Conservation (phyloP, 2,113 vertebrate species). For the Cyanocitta stelleri region DNA sequence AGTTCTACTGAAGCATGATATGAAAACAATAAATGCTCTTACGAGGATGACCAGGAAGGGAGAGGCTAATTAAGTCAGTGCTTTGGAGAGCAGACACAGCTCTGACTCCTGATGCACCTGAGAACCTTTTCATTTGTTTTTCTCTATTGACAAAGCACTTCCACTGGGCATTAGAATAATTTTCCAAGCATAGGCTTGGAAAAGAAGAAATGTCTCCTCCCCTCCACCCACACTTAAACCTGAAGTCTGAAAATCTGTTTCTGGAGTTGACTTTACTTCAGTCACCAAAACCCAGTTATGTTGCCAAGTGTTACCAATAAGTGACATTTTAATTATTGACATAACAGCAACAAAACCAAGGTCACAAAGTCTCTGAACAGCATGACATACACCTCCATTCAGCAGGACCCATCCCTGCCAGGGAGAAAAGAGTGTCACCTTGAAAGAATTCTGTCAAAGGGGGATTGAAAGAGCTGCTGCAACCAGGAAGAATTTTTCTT, state of each 20-base stretch:
- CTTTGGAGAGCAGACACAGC: background rate
- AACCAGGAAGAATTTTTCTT: background rate
- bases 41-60: background rate
- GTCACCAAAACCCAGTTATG: background rate
- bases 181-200: background rate
- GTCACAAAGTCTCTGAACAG: background rate
- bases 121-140: background rate
- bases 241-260: background rate
- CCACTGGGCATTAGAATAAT: background rate
- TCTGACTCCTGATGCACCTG: background rate
- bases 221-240: background rate
- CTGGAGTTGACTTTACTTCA: background rate
- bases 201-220: background rate
- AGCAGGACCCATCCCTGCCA: background rate
- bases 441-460: background rate
- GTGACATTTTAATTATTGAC: conserved; percentile 1
- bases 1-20: background rate
- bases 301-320: background rate
- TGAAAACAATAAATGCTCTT: background rate
- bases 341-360: background rate
- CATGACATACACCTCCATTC: background rate
- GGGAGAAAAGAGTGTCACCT: background rate
- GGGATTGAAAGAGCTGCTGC: background rate
- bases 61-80: background rate
- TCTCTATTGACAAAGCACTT: background rate